Evolutionary conservation across 1,140 invertebrate genomes (phyloP), one percentile per base, ranked within the genome.

Genomic region (Radopholus similis): DNA sequence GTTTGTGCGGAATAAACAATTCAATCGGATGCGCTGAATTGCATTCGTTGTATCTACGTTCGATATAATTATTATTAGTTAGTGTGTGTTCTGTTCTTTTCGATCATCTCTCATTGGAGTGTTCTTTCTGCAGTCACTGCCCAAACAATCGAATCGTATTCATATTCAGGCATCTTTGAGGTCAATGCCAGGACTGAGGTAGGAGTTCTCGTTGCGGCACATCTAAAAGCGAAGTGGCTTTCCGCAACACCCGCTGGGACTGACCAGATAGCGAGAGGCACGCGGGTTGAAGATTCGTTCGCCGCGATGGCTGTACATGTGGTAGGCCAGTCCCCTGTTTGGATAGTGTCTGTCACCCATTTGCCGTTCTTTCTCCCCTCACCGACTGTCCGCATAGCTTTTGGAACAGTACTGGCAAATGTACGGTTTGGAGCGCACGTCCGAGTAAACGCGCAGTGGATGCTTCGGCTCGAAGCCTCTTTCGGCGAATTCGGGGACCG

Each of bases 351-450:
- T n/a, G 34, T 35, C n/a, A 35, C 70, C 49, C 11, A 32, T 49
- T 69, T 28, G 8, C 18, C n/a, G 18, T 47, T 51, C 23, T 21
- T 21, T 51, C 5, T 26, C 6, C 13, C 38, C 35, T 56, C 58
- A 76, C 74, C 80, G 71, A 56, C 77, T 80, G 59, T 82, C 77
- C 4, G 81, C 47, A 64, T 81, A 81, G 44, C 74, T 75, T 62
- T 81, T 81, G 0, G 72, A 82, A 60, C 79, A 81, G 44, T 83
- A 81, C 54, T 81, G 81, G 49, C 79, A 81, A 56, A 83, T 82
- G 66, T 81, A 81, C 13, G 79, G 78, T 40, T 83, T 81, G 4
- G 67, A 68, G 34, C 79, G 75, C 42, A 82, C 72, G 34, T 81
- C 79, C 6, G 74, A 77, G 57, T 76, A 82, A 1, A 73, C 74